Evolutionary conservation across 2,888 invertebrate genomes (phyloP), one percentile per base, ranked within the genome.

Genomic region (Lamellibrachia columna): DNA sequence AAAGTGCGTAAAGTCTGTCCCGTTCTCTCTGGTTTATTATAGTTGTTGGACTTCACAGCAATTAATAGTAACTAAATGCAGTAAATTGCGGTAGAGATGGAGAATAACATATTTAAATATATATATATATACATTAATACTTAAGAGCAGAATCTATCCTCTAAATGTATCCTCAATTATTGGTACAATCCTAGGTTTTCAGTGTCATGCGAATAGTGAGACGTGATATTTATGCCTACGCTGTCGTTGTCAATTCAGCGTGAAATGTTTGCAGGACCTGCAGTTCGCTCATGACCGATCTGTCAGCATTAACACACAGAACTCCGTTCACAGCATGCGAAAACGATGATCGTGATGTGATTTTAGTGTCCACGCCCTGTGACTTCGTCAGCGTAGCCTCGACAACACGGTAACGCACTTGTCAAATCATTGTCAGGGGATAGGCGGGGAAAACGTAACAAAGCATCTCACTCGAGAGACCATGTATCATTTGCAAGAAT

Each of bases 201-300:
- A 40, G 40, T 40, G 40, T 40, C 40, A 40, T 40, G 40, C 40
- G 40, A 40, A 40, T 40, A 40, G 40, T 40, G 40, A 40, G 40
- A 75, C 75, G 22, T 2, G 22, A 75, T 75, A 75, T 75, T 6
- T 22, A 75, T n/a, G 3, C 4, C n/a, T 75, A 75, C 3, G 1
- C 75, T 75, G 22, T 58, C 15, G n/a, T 55, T 55, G 55, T 55
- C 55, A 55, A 55, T 75, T 75, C n/a, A 15, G 75, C 22, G 75
- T 75, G 75, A 75, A 75, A 15, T 11, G 75, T 75, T 75, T 75
- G 22, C 75, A 75, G 75, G 75, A 75, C 75, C 75, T 75, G 75
- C n/a, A 75, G 75, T 15, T 75, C 75, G n/a, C 75, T 75, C 2
- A 91, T 90, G 91, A 90, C 15, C 91, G 92, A 60, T 22, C 92